Evolutionary conservation across 2,797 vertebrate genomes (phyloP), one percentile per base, ranked within the genome.

Genomic region (Gambelia wislizenii): DNA sequence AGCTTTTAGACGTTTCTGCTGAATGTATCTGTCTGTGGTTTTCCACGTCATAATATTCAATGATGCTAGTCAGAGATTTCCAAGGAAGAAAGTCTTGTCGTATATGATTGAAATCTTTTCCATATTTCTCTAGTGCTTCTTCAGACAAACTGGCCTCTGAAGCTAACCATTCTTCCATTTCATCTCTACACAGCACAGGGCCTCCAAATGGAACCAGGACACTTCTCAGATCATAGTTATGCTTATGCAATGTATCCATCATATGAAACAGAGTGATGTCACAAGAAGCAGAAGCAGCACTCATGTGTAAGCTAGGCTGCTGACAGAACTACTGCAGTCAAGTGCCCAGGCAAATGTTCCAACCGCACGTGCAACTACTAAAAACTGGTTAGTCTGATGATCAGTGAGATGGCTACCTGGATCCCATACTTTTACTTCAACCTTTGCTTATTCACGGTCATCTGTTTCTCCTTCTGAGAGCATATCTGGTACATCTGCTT

Each of bases 61-160:
- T n/a, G n/a, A n/a, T n/a, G n/a, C n/a, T n/a, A n/a, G n/a, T n/a
- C n/a, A n/a, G n/a, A n/a, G n/a, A n/a, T n/a, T n/a, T n/a, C n/a
- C n/a, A n/a, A n/a, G n/a, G n/a, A n/a, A n/a, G n/a, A 96, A 99
- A 99, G 96, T 99, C 99, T 98, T 99, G 99, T 96, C 98, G 98
- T 95, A 99, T 99, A 95, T 99, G 98, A 72, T 98, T 99, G 97
- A 99, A 99, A 97, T 99, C 99, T 96, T 99, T 99, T 94, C 99
- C 99, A 49, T 99, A 99, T 96, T 99, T 99, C 96, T 99, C 99
- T 96, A 99, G 93, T 0, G 99, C 98, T 94, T 99, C 99, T 96
- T 99, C 99, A 87, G 99, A 99, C 95, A 99, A 98, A 96, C 98
- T 98, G 2, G 99, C 99, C 96, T 99, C 99, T 12, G 99, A 99